These are phyloP conservation scores for Amaurobius ferox DNA, from an alignment of 2,888 invertebrate genomes.

Conservation along the genomic window DNA sequence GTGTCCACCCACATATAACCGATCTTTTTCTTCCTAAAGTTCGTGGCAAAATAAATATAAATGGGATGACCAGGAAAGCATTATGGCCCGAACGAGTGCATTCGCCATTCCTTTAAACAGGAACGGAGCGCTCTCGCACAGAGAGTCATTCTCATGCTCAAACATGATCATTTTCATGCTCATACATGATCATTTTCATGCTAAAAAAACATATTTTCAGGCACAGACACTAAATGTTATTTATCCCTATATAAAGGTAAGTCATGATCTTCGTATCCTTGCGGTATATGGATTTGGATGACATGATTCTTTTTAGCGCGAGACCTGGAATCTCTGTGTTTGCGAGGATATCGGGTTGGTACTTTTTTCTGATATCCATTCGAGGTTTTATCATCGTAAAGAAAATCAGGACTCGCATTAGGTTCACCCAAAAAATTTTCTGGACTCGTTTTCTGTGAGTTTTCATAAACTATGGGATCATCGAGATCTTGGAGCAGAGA, in stretches of 20 bases:
- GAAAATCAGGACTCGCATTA: slow-evolving; percentile 3
- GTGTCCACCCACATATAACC: too few species aligned
- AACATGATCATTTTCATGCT: too few species aligned
- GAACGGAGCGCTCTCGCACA: too few species aligned
- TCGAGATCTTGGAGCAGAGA: background rate
- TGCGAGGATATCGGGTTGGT: slow-evolving; percentile 32
- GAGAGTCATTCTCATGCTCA: too few species aligned
- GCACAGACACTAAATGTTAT: background rate
- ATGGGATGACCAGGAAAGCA: too few species aligned
- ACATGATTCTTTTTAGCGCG: slow-evolving; percentile 11
- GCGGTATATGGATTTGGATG: slow-evolving; percentile 39
- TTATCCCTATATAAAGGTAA: slow-evolving; percentile 52
- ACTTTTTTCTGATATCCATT: background rate
- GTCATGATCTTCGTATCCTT: slow-evolving; percentile 43
- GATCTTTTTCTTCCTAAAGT: too few species aligned
- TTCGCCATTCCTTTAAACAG: too few species aligned
- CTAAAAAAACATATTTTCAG: background rate
- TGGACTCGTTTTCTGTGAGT: too few species aligned
- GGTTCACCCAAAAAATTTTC: slow-evolving; percentile 23
- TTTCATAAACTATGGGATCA: background rate
- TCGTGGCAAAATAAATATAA: too few species aligned
- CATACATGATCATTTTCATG: background rate
- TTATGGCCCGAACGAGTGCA: too few species aligned
- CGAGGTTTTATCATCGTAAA: slow-evolving; percentile 38
- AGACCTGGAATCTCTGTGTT: slow-evolving; percentile 13